Evolutionary conservation across 2,797 vertebrate genomes (phyloP).

Genomic region (Sandelia bainsii): DNA sequence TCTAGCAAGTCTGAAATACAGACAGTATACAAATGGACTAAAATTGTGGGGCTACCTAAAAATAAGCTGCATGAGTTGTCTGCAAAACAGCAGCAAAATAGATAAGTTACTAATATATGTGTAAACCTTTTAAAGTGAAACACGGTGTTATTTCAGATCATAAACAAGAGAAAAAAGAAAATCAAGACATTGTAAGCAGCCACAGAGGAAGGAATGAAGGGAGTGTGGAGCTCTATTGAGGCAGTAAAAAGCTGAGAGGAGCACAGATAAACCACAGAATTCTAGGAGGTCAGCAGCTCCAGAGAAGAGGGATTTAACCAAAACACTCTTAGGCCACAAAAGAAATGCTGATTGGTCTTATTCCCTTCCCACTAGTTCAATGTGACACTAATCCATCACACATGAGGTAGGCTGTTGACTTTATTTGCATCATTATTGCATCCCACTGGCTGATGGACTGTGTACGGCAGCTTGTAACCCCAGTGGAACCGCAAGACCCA

Average conservation of each 20-base stretch:
- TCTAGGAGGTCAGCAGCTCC: slow-evolving; percentile 55
- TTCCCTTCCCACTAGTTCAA: slow-evolving; percentile 55
- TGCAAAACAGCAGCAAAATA: background rate
- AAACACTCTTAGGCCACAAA: slow-evolving; percentile 60
- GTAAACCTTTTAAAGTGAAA: slow-evolving; percentile 7
- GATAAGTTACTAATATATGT: background rate
- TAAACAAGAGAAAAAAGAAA: background rate
- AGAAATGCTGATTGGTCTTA: slow-evolving; percentile 46
- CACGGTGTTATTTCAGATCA: slow-evolving; percentile 3
- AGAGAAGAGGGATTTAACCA: slow-evolving; percentile 48
- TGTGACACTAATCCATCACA: slow-evolving; percentile 60
- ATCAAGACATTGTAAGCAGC: slow-evolving; percentile 43
- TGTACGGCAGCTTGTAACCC: slow-evolving; percentile 31
- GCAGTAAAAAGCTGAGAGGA: slow-evolving; percentile 36
- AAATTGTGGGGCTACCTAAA: too few relatives aligned
- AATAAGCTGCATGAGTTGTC: too few relatives aligned
- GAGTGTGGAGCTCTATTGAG: slow-evolving; percentile 43
- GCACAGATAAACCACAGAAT: slow-evolving; percentile 59
- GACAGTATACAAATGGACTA: background rate
- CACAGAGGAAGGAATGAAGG: slow-evolving; percentile 40
- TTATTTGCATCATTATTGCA: slow-evolving; percentile 60
- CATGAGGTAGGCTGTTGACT: slow-evolving; percentile 59
- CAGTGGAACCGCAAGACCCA: slow-evolving; percentile 58
- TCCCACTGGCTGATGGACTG: slow-evolving; percentile 56
- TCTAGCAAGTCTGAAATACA: background rate